Base-by-base conservation (phyloP, 1,140 invertebrate species). In the Cotesia glomerata region DNA sequence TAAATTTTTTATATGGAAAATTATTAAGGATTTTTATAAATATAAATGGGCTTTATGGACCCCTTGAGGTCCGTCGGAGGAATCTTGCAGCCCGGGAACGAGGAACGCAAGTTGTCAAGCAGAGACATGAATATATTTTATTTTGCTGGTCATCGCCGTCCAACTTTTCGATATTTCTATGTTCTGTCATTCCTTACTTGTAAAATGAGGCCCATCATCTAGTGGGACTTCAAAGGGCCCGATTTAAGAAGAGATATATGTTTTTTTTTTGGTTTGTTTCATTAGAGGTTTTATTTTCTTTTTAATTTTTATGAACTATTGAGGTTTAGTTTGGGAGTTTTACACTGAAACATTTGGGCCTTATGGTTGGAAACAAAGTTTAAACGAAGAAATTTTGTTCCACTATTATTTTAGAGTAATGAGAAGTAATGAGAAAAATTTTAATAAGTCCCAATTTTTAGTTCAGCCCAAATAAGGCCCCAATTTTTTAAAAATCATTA, bases 131-230 rank as follows among this genome's bases (percentile, higher is more conserved):
- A 77, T 77, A 83, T 85, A 84, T 85, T 82, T 84, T 83, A 84
- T 84, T 82, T 79, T 80, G 82, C 75, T 76, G 80, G 82, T 85
- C 84, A 83, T 83, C 83, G 82, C 81, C 83, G 80, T 83, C 80
- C 82, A 18, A 4, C 9, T 18, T 75, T 68, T 73, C 67, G 56
- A 75, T 70, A 72, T 73, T 75, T 67, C 69, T 68, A 61, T 71
- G 45, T 45, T 45, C 63, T 71, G 74, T 75, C 71, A 71, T 75
- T 61, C 72, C 49, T 45, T 54, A 39, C 69, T 66, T 63, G 39
- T 59, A 49, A 64, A 39, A 66, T 62, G 35, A 52, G 32, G 1
- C 18, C n/a, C 51, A 32, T 49, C n/a, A 45, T 65, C 74, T 68
- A 45, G 7, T 11, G 74, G n/a, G 35, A 73, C 71, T 68, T 71